phyloP scores from a whole-genome alignment of 2,797 vertebrate genomes.

The Coracias cyanogaster region DNA sequence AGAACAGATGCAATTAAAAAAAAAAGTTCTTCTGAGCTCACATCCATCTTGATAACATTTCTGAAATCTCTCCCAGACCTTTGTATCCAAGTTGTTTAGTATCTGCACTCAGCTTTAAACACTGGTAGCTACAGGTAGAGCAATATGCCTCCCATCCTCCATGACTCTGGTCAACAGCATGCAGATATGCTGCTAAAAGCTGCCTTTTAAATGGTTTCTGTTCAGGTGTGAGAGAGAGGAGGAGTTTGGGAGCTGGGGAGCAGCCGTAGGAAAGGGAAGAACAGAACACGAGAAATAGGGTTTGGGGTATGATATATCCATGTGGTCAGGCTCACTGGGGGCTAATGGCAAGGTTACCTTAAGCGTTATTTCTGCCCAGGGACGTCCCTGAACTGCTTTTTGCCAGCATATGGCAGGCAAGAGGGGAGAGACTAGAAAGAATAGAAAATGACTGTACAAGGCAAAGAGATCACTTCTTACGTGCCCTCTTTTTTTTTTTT shows the following conservation, averaged over 20 bases:
- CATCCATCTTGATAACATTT: neutral
- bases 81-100: neutral
- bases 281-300: neutral
- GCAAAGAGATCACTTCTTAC: neutral
- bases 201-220: neutral
- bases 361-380: neutral
- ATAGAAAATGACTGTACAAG: neutral
- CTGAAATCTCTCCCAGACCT: neutral
- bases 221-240: neutral
- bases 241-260: neutral
- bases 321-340: fast-evolving
- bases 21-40: neutral
- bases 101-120: neutral
- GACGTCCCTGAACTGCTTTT: neutral
- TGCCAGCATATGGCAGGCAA: neutral
- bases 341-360: neutral
- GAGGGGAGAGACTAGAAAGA: neutral
- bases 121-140: neutral
- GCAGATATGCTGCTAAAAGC: neutral
- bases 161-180: neutral
- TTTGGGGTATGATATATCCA: neutral
- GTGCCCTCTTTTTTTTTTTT: neutral
- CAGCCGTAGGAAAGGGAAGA: neutral
- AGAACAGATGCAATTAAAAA: neutral
- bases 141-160: neutral